phyloP scores from a whole-genome alignment of 2,797 vertebrate species.

The Limosa lapponica region DNA sequence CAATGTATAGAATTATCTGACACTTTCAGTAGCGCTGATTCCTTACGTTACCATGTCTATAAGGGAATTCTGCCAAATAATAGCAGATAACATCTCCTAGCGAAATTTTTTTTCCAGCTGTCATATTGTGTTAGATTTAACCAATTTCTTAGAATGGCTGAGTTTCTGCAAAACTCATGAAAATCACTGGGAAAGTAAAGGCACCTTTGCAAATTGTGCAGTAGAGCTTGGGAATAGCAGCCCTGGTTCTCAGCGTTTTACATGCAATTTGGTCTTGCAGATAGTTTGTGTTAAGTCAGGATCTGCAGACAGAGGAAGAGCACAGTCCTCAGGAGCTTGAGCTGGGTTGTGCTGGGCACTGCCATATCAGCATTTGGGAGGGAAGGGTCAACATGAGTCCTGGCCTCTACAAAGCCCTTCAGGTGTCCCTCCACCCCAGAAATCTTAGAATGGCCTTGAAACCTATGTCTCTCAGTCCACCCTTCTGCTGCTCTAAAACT shows the following conservation, averaged over 20 bases:
- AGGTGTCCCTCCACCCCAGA: not conserved
- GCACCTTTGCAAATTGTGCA: not conserved
- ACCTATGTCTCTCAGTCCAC: not conserved
- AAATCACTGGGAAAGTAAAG: not conserved
- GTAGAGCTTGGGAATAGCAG: not conserved
- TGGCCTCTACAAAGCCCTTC: not conserved
- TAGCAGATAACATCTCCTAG: not conserved
- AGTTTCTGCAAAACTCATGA: not conserved
- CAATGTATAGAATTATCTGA: not conserved
- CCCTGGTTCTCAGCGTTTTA: not conserved
- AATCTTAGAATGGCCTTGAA: not conserved
- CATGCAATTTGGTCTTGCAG: accelerated
- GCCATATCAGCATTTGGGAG: not conserved
- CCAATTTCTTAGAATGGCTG: not conserved
- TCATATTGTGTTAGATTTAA: not conserved
- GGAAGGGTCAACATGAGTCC: not conserved
- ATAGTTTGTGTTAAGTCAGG: not conserved
- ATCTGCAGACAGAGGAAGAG: not conserved
- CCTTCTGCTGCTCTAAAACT: not conserved
- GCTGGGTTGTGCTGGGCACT: not conserved
- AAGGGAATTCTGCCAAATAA: not conserved
- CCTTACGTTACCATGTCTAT: not conserved
- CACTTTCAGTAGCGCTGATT: not conserved
- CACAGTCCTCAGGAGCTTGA: not conserved
- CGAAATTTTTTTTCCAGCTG: not conserved